Conservation (phyloP, 2,797 vertebrate species). For the Kryptolebias ocellatus region DNA sequence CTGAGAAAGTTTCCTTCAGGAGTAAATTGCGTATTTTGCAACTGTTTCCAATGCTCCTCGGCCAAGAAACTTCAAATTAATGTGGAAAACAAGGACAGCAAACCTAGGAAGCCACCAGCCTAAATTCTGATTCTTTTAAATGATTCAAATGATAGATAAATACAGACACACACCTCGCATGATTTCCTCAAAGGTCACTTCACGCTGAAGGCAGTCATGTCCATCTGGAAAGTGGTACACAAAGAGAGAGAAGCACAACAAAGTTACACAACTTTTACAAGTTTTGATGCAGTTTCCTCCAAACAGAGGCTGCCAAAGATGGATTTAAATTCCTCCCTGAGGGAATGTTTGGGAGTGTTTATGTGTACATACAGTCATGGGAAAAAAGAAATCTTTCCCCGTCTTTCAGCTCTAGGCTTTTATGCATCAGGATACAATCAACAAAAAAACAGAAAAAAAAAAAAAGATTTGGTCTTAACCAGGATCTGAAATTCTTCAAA, state of each 20-base stretch:
- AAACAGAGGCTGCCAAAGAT: neutral
- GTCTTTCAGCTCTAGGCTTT: too few relatives aligned
- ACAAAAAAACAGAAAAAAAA: too few relatives aligned
- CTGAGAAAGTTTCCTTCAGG: too few relatives aligned
- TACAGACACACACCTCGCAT: slow-evolving; percentile 47
- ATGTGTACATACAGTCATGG: too few relatives aligned
- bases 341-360: too few relatives aligned
- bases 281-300: slow-evolving; percentile 4
- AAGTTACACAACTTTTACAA: slow-evolving; percentile 38
- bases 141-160: too few relatives aligned
- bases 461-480: too few relatives aligned
- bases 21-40: too few relatives aligned
- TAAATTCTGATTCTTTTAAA: neutral
- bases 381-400: too few relatives aligned
- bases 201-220: slow-evolving; percentile 30
- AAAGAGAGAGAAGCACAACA: slow-evolving; percentile 18
- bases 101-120: neutral
- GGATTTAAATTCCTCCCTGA: neutral
- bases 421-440: too few relatives aligned
- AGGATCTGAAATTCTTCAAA: too few relatives aligned
- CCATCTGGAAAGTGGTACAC: slow-evolving; percentile 53
- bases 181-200: slow-evolving; percentile 50
- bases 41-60: too few relatives aligned
- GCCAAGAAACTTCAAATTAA: neutral
- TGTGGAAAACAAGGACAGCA: neutral